phyloP scores from a whole-genome alignment of 2,797 vertebrate genomes.

The Ctenopoma kingsleyae region DNA sequence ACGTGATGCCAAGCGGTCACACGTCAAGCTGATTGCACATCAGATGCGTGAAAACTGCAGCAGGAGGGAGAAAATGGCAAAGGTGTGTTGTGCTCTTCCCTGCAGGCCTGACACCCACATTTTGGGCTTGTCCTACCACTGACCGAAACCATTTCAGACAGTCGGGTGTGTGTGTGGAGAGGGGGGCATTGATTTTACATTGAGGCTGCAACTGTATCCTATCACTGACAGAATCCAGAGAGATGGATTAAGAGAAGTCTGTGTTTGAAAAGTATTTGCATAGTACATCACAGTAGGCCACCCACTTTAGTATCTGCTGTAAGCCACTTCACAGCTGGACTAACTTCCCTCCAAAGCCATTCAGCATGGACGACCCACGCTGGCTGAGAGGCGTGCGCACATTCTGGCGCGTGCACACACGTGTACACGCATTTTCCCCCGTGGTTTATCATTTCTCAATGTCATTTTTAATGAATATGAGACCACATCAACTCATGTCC shows the following conservation, averaged over 20 bases:
- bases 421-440: conserved; percentile 19
- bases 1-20: conserved; percentile 65
- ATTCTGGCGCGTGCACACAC: conserved; percentile 6
- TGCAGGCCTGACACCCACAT: conserved; percentile 57
- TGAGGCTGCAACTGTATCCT: conserved; percentile 34
- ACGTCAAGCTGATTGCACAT: conserved; percentile 82
- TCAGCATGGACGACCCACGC: conserved; percentile 50
- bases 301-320: conserved; percentile 51
- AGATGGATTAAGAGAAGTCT: conserved; percentile 49
- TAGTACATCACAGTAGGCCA: conserved; percentile 53
- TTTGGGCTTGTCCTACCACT: conserved; percentile 48
- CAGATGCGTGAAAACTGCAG: conserved; percentile 77
- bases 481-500: conserved; percentile 81
- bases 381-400: conserved; percentile 10
- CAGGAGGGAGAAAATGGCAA: conserved; percentile 64
- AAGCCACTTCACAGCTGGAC: conserved; percentile 62
- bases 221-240: conserved; percentile 39
- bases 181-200: conserved; percentile 46
- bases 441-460: conserved; percentile 74
- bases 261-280: conserved; percentile 59
- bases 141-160: conserved; percentile 61
- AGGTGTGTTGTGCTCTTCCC: conserved; percentile 64
- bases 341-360: conserved; percentile 47
- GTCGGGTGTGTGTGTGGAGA: no score
- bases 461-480: conserved; percentile 84